These are phyloP conservation scores for Mimumesa dahlbomi DNA, from an alignment of 2,888 invertebrate genomes.

Conservation along the genomic window DNA sequence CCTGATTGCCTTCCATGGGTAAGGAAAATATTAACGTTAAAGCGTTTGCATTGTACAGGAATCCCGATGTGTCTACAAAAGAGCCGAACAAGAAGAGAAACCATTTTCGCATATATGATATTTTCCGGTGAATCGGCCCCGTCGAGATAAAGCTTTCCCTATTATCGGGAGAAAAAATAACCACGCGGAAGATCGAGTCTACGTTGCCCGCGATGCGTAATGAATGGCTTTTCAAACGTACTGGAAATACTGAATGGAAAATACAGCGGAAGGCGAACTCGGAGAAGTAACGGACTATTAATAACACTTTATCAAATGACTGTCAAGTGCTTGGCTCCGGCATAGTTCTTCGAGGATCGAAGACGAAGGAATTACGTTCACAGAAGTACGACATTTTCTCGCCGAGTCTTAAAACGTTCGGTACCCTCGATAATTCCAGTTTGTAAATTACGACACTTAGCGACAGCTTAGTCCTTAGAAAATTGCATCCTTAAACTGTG, in stretches of 20 bases:
- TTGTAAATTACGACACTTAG: slow-evolving; percentile 31
- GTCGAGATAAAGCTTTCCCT: background rate
- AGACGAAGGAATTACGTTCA: too few species aligned
- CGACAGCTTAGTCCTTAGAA: slow-evolving; percentile 12
- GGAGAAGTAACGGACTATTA: background rate
- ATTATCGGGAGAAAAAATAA: background rate
- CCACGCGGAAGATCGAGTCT: background rate
- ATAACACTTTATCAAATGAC: too few species aligned
- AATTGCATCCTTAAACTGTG: slow-evolving; percentile 22
- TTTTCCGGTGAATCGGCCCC: background rate
- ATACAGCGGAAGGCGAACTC: background rate
- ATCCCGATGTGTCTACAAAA: slow-evolving; percentile 6
- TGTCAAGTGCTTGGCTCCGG: too few species aligned
- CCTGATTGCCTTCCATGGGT: slow-evolving; percentile 49
- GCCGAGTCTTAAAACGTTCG: slow-evolving; percentile 17
- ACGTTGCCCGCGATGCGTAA: background rate
- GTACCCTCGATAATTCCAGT: slow-evolving; percentile 19
- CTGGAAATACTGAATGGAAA: too few species aligned
- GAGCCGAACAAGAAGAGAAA: slow-evolving; percentile 18
- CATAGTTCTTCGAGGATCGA: too few species aligned
- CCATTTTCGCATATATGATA: slow-evolving; percentile 30
- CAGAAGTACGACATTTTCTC: background rate
- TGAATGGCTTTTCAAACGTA: too few species aligned
- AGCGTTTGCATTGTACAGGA: slow-evolving; percentile 33
- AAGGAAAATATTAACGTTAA: slow-evolving; percentile 39